Evolutionary conservation across 2,797 vertebrate species (phyloP), one percentile per base, ranked within the genome.

Genomic region (Menidia menidia): DNA sequence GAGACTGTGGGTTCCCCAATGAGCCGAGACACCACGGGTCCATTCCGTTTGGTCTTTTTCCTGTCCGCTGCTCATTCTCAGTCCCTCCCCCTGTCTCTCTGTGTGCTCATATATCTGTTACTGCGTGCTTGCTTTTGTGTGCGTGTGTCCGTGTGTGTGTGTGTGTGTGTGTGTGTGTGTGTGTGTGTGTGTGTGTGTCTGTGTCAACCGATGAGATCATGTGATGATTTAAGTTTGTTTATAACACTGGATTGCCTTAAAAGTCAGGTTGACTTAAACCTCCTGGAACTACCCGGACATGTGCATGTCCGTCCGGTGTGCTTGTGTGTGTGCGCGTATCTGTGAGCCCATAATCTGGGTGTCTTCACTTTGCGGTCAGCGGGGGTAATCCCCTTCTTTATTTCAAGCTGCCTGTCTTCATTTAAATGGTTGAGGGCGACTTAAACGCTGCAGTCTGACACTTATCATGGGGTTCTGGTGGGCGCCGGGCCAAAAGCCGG

Each of bases 201-300:
- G 32, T 68, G 59, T 6, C 12, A 60, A 35, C 64, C 61, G 61
- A 82, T 85, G 83, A 83, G 60, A 78, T 86, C 87, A 82, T 86
- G 55, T 80, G 81, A 78, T 81, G 68, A 85, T 82, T 88, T 88
- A 85, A 84, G 63, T 48, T 61, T 83, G 78, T 83, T 85, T 87
- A 80, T 54, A 75, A 45, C 59, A 6, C 8, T 53, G 60, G 58
- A 76, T n/a, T 68, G 75, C 82, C 73, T 73, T 73, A 47, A 66
- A 68, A 73, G 73, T 68, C 47, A 64, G 53, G 72, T 67, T 53
- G 32, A 59, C 35, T 68, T 72, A 64, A 78, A 87, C 72, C 53
- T 68, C 57, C 50, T 60, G 13, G 60, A 79, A 70, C 75, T 33
- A 60, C 54, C 61, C 19, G 14, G 56, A 64, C 60, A 75, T 32